Evolutionary conservation across 2,113 vertebrate species (phyloP), one percentile per base, ranked within the genome.

Genomic region (Salvelinus fontinalis): DNA sequence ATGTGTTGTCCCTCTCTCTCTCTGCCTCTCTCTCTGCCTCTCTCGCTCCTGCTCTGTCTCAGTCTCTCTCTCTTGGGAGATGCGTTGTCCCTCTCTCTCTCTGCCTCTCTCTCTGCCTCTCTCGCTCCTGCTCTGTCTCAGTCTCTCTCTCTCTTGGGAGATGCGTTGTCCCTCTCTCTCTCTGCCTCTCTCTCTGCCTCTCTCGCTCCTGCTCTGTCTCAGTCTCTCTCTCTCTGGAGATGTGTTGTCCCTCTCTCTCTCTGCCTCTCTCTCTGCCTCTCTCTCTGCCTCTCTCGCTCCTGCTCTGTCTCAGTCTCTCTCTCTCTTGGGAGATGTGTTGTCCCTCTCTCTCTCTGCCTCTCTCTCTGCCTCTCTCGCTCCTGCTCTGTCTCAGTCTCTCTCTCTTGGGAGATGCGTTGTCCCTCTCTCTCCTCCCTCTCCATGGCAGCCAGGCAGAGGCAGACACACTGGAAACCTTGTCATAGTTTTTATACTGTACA

Each of bases 31-130:
- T n/a, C n/a, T n/a, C n/a, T n/a, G n/a, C n/a, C n/a, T n/a, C 85
- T 84, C n/a, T 73, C 13, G 49, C 54, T 27, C n/a, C 26, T 24
- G 2, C 34, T 48, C 78, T 8, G 8, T 77, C 69, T 79, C 44
- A 49, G 57, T 72, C 24, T 54, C 9, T 71, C 68, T 26, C 59
- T 6, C 31, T 34, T 31, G 29, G 39, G 20, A 5, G 64, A 66
- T 14, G 49, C 1, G 8, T 29, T 66, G 22, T 13, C 26, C 29
- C 66, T n/a, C n/a, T n/a, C n/a, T n/a, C n/a, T n/a, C n/a, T n/a
- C n/a, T n/a, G n/a, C n/a, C n/a, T n/a, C n/a, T n/a, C n/a, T n/a
- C n/a, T n/a, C n/a, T n/a, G n/a, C n/a, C n/a, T n/a, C n/a, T n/a
- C n/a, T n/a, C n/a, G n/a, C n/a, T n/a, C n/a, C n/a, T n/a, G n/a